Conservation (phyloP, 2,113 vertebrate genomes). For the Mus spicilegus region DNA sequence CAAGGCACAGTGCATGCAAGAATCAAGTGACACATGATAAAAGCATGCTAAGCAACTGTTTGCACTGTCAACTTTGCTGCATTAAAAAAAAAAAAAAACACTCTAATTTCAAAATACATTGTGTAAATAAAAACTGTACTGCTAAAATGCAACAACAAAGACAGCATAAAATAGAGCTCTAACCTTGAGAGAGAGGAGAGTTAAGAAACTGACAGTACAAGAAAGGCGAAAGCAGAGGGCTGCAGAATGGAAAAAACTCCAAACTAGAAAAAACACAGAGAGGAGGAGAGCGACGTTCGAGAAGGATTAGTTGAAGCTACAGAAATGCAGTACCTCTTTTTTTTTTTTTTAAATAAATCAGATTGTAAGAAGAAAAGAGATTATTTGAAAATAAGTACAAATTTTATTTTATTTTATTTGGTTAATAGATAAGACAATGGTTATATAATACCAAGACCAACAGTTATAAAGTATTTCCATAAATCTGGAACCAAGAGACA, state of each 20-base stretch:
- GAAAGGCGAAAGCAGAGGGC: constrained; percentile 90
- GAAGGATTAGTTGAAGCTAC: constrained; percentile 86
- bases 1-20: constrained; percentile 50
- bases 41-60: constrained; percentile 63
- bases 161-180: constrained; percentile 87
- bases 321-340: constrained; percentile 80
- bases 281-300: constrained; percentile 89
- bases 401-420: constrained; percentile 76
- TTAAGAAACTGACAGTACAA: constrained; percentile 91
- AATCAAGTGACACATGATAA: constrained; percentile 53
- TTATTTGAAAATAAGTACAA: constrained; percentile 72
- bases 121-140: constrained; percentile 61
- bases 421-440: constrained; percentile 73
- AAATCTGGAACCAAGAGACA: background rate
- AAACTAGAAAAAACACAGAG: constrained; percentile 90
- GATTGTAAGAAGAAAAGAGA: constrained; percentile 80
- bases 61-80: constrained; percentile 38
- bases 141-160: constrained; percentile 59
- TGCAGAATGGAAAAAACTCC: constrained; percentile 90
- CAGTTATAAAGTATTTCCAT: constrained; percentile 67
- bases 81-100: background rate
- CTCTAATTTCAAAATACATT: constrained; percentile 59
- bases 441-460: constrained; percentile 47
- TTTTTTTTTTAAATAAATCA: constrained; percentile 45
- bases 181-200: constrained; percentile 89